Evolutionary conservation across 2,113 vertebrate species (phyloP).

Genomic region (Cyphomyrus plagiostoma): DNA sequence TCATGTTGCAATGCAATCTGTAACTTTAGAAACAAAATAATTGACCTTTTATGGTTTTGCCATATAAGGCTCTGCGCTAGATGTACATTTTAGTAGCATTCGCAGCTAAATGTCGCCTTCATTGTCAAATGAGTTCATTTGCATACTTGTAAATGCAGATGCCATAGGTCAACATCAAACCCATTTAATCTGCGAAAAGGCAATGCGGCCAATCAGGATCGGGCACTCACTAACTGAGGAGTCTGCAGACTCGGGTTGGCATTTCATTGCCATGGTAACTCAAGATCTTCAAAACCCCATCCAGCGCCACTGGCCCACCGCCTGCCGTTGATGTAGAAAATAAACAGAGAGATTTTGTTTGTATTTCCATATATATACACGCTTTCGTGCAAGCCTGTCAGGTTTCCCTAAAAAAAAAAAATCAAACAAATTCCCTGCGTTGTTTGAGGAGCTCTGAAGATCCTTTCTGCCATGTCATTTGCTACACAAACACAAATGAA

Average conservation of each 20-base stretch:
- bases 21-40: not conserved
- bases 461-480: conserved; percentile 47
- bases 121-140: not conserved
- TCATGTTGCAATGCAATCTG: not conserved
- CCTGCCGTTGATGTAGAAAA: not conserved
- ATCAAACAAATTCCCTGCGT: not conserved
- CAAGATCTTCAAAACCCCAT: not conserved
- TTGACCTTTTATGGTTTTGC: not conserved
- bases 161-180: not conserved
- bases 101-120: not conserved
- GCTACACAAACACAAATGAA: conserved; percentile 65
- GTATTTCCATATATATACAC: not conserved
- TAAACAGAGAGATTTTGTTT: not conserved
- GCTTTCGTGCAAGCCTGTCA: not conserved
- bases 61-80: not conserved
- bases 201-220: not conserved
- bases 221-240: not conserved
- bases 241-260: not conserved
- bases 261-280: not conserved
- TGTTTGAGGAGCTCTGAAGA: conserved; percentile 28
- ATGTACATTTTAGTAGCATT: not conserved
- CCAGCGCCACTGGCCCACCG: not conserved
- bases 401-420: not conserved
- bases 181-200: not conserved
- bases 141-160: not conserved